Percentiles rank a stretch among this genome's conserved stretches.
These are phyloP conservation scores for Mesorhabditis belari DNA, from an alignment of 2,888 invertebrate species.

Conservation along the genomic window DNA sequence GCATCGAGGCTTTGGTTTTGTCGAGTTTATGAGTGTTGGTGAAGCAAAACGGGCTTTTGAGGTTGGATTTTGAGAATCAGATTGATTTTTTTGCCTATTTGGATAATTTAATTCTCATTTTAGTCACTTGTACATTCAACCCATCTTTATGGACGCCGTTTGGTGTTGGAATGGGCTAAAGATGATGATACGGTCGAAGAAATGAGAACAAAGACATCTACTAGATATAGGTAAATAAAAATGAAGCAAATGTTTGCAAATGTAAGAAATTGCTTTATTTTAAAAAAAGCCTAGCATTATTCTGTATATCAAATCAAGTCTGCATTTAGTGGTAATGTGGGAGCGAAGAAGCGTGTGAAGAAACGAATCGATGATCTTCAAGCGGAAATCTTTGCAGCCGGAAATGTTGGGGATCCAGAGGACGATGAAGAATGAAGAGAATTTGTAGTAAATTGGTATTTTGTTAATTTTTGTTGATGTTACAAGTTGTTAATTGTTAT, in stretches of 20 bases:
- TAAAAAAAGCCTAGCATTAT: no score
- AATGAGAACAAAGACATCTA: conserved; percentile 60
- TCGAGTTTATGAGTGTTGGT: conserved; percentile 71
- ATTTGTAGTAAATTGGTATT: no score
- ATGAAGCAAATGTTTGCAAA: neutral
- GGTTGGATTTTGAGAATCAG: conserved; percentile 62
- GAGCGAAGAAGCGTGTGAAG: neutral
- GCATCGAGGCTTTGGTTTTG: conserved; percentile 92
- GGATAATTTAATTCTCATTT: neutral
- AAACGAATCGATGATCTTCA: neutral
- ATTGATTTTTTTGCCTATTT: neutral
- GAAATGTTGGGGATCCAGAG: neutral
- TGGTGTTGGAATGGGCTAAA: conserved; percentile 88
- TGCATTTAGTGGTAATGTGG: neutral
- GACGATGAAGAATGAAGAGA: no score
- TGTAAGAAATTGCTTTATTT: no score
- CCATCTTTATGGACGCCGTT: conserved; percentile 88
- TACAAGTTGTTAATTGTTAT: neutral
- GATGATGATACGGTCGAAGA: conserved; percentile 70
- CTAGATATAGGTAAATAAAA: conserved; percentile 31
- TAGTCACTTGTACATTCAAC: conserved; percentile 70
- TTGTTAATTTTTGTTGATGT: no score
- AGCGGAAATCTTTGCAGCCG: neutral
- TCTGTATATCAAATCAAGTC: no score
- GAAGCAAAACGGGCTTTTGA: conserved; percentile 93